phyloP scores from a whole-genome alignment of 2,797 vertebrate genomes.

The Girardinus metallicus region DNA sequence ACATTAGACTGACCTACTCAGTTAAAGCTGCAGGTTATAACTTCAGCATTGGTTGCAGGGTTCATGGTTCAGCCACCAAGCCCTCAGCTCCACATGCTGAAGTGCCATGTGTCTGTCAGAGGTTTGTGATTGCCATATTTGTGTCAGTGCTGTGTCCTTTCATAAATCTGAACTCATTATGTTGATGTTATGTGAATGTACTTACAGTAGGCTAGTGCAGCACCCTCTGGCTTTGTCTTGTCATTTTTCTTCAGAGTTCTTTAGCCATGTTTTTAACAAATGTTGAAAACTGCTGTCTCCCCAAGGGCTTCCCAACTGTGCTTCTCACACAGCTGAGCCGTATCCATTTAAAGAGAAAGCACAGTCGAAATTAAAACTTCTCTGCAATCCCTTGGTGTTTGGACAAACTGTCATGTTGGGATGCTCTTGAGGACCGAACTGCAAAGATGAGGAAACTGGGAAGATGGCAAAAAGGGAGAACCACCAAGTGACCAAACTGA shows the following conservation, averaged over 20 bases:
- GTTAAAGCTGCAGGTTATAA: constrained; percentile 1
- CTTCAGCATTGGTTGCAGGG: not conserved
- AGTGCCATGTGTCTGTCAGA: not conserved
- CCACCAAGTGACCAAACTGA: not conserved
- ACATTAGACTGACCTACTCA: not conserved
- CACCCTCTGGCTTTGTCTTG: constrained; percentile 26
- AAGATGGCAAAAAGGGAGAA: not conserved
- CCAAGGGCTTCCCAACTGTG: not conserved
- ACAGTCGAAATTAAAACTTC: not conserved
- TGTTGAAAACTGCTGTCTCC: constrained; percentile 2
- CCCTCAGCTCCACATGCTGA: not conserved
- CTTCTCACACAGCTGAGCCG: constrained; percentile 1
- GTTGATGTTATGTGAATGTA: not conserved
- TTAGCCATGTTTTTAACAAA: not conserved
- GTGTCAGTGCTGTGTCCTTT: not conserved
- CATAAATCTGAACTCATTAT: not conserved
- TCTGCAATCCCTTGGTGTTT: not conserved
- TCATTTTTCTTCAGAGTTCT: constrained; percentile 31
- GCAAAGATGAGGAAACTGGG: not conserved
- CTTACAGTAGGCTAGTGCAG: not conserved
- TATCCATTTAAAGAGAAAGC: not conserved
- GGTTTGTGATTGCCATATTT: not conserved
- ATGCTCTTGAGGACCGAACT: not conserved
- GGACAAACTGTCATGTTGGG: not conserved
- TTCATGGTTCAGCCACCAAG: not conserved